Evolutionary conservation across 2,113 vertebrate genomes (phyloP), one percentile per base, ranked within the genome.

Genomic region (Gila orcuttii): DNA sequence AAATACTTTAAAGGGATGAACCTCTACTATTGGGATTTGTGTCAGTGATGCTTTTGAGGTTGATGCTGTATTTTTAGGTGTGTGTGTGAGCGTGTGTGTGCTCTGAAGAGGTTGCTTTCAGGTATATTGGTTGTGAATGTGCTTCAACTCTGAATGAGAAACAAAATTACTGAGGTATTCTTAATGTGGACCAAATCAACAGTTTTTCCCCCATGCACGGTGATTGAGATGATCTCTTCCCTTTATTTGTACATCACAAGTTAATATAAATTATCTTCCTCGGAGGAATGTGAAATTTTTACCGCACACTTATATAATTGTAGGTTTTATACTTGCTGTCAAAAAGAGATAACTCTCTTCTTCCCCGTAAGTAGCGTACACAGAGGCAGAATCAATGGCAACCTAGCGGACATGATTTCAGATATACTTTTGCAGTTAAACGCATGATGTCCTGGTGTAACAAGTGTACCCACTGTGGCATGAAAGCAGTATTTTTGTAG

Each of bases 401-500:
- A 59, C 6, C 21, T 28, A 42, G 47, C 50, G 42, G 50, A 42
- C 66, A 17, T 13, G 68, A 83, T 80, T 80, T 60, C 28, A 77
- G 52, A 50, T 69, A 45, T 82, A 75, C 84, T 86, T 90, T 90
- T 79, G 85, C 85, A 88, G 85, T 86, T 83, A 81, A 79, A 66
- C 42, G 89, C 83, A 83, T 88, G 89, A 52, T 33, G 71, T 82
- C 42, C 76, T 59, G 33, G 78, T 57, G 55, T 85, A 52, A 79
- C 71, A 80, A 80, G 28, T 88, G 74, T 82, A 64, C 59, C 84
- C 66, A 36, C 55, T 76, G 82, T 83, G 85, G 89, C 85, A 88
- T 88, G 87, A 84, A 69, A 78, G 59, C 86, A 47, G 83, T 90
- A 90, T 90, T 90, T 90, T 88, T 87, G 83, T 90, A 90, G 85